Base-by-base conservation (phyloP, 2,888 invertebrate genomes). In the Dione vanillae region DNA sequence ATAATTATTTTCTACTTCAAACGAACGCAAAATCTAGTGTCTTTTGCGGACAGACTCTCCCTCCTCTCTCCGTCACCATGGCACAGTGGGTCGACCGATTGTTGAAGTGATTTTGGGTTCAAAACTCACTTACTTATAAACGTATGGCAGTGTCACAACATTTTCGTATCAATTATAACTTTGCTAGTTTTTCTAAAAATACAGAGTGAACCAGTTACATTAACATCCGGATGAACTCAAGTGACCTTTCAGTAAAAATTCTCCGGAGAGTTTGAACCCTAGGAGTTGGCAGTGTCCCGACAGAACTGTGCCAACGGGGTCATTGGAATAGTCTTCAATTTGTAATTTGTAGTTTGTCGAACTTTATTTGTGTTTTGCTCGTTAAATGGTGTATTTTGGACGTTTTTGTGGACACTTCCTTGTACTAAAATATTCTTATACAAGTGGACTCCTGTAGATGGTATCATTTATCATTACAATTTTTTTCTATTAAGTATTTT, bases 301-400 rank as follows among this genome's bases (percentile, higher is more conserved):
- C 12, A 56, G 40, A 19, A 56, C 40, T 70, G 70, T 75, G 75
- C 75, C 75, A 75, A 75, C 59, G 67, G 70, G 72, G 75, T 70
- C 73, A 71, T 49, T 61, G 41, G 52, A 65, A 43, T 62, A 49
- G 54, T 67, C 52, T 72, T 65, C 70, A 72, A 74, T 69, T 67
- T n/a, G n/a, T n/a, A n/a, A n/a, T n/a, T n/a, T 69, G 47, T 66
- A 62, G 52, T 67, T 65, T 72, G 74, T 62, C 64, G 67, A 67
- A 67, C 67, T 47, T 69, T 61, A 73, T 65, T 69, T 67, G 64
- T 12, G n/a, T 12, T 45, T 56, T 52, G 65, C 65, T 27, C 62
- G 62, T 54, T 65, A 43, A 20, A 40, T 45, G 9, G 0, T 69
- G 37, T 72, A 66, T 66, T 69, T 58, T 66, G 52, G 56, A 54